These are phyloP conservation scores for Dascyllus trimaculatus DNA, from an alignment of 2,113 vertebrate genomes.

Conservation along the genomic window DNA sequence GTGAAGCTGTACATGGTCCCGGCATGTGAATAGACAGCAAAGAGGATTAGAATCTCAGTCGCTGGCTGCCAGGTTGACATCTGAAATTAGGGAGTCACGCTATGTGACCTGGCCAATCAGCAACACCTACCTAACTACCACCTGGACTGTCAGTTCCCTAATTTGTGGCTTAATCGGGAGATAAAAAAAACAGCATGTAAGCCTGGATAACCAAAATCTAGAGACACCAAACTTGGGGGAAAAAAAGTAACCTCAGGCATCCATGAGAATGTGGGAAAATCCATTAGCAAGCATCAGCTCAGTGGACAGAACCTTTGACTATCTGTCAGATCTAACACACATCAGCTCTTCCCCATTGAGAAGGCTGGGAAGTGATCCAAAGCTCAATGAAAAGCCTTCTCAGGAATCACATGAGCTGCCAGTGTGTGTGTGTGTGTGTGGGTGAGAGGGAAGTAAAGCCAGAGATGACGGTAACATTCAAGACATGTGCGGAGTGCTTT, in stretches of 20 bases:
- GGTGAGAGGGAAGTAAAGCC: conserved; percentile 20
- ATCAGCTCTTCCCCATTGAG: conserved; percentile 62
- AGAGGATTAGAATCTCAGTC: conserved; percentile 73
- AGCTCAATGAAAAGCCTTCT: conserved; percentile 75
- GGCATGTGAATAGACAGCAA: conserved; percentile 57
- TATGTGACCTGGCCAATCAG: conserved; percentile 47
- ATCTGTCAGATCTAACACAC: conserved; percentile 66
- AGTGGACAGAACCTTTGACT: conserved; percentile 66
- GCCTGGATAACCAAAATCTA: conserved; percentile 52
- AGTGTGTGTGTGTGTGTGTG: conserved; percentile 7
- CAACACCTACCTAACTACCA: conserved; percentile 43
- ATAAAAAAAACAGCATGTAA: conserved; percentile 22
- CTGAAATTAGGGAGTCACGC: conserved; percentile 61
- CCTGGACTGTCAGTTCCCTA: conserved; percentile 30
- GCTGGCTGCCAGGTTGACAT: conserved; percentile 37
- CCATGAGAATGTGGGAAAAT: conserved; percentile 48
- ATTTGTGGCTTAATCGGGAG: conserved; percentile 42
- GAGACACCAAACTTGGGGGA: conserved; percentile 12
- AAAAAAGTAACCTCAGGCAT: background rate
- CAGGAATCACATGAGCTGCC: conserved; percentile 57
- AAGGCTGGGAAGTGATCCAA: conserved; percentile 75
- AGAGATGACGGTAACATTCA: conserved; percentile 50
- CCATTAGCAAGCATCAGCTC: conserved; percentile 54
- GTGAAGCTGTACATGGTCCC: conserved; percentile 31
- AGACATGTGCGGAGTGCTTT: background rate